Evolutionary conservation across 2,113 vertebrate species (phyloP), one percentile per base, ranked within the genome.

Genomic region (Lophura nycthemera): DNA sequence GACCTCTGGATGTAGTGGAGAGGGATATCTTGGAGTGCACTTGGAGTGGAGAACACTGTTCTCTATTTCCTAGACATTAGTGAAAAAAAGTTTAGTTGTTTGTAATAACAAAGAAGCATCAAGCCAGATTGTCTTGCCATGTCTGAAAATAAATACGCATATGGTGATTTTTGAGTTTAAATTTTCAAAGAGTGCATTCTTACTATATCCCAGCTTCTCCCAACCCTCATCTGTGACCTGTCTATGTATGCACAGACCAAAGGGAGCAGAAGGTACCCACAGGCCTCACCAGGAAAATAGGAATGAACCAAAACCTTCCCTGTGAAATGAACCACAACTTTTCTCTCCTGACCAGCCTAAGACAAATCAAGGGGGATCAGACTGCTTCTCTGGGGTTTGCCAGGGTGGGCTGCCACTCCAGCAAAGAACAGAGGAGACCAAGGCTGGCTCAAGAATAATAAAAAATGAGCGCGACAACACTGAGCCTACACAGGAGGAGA

Each of bases 281-380:
- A 48, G n/a, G n/a, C 40, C n/a, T 87, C 36, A 59, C 20, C 36
- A 63, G 36, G 18, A 88, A 70, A 85, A 48, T 27, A 54, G 42
- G 36, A 54, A 59, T 6, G 24, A 82, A 40, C 6, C 9, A 30
- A 13, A n/a, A 4, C 7, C 82, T 86, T 61, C 18, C 66, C 36
- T 3, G 1, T 18, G 11, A 43, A 56, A 56, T 56, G 29, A 56
- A 56, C 29, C 29, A 56, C 29, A 30, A 30, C 29, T 56, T 56
- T 56, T 56, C 54, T 56, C 56, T 82, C 36, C 38, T 77, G 45
- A 70, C 13, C 50, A 57, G 60, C 40, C 22, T 52, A 64, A 71
- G 56, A 17, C 29, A 34, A 0, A 0, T 19, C 0, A 1, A 45
- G 34, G 38, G 36, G 27, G 72, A 69, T 20, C 0, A 0, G 22